phyloP scores from a whole-genome alignment of 2,888 invertebrate species.

The Girardia tigrina region DNA sequence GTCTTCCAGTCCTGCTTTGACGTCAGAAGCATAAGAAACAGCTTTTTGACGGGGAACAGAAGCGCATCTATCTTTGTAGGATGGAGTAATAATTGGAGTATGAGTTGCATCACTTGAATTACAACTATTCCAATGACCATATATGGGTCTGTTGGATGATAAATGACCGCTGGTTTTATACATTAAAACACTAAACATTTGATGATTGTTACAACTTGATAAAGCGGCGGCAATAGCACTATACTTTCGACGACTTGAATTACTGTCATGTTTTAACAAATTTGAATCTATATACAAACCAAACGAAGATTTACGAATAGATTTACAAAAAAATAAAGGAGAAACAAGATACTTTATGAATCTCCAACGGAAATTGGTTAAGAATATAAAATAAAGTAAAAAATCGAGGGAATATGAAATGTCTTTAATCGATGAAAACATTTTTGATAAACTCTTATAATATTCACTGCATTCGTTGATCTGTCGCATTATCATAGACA shows the following conservation, averaged over 20 bases:
- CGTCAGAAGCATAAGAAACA: not conserved
- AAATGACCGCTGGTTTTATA: not conserved
- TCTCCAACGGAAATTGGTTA: constrained; percentile 35
- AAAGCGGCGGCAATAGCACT: not conserved
- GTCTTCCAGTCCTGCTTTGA: not conserved
- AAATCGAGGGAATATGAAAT: constrained; percentile 35
- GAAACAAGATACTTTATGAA: constrained; percentile 29
- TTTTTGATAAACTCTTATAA: constrained; percentile 26
- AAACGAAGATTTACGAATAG: not conserved
- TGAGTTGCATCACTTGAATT: not conserved
- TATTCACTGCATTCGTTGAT: not conserved
- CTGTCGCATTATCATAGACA: constrained; percentile 27
- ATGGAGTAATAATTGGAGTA: not conserved
- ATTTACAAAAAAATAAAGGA: not conserved
- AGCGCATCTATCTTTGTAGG: not conserved
- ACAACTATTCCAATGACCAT: constrained; percentile 12
- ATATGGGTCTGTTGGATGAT: not conserved
- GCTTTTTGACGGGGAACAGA: not conserved
- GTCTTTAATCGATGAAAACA: constrained; percentile 37
- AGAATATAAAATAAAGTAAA: constrained; percentile 35
- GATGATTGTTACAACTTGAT: constrained; percentile 13
- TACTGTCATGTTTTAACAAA: not conserved
- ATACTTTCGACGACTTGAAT: constrained; percentile 17
- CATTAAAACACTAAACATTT: constrained; percentile 19
- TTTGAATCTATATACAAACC: not conserved